phyloP scores from a whole-genome alignment of 2,888 invertebrate species.

The Ectemnius lituratus region DNA sequence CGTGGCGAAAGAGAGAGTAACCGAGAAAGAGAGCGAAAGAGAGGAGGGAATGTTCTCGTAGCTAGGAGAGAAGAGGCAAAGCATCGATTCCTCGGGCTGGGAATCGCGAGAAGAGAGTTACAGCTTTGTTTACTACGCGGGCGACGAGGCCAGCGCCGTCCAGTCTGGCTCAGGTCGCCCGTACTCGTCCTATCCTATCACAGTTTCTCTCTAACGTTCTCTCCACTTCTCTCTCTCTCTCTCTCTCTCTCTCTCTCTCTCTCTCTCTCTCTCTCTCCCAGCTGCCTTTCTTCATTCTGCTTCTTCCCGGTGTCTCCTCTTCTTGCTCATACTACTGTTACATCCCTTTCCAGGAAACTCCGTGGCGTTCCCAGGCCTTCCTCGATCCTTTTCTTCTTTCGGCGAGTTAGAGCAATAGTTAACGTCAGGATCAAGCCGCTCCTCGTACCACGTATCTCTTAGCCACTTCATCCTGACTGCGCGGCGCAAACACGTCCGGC shows the following conservation, averaged over 20 bases:
- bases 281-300: background rate
- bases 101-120: constrained; percentile 73
- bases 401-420: constrained; percentile 42
- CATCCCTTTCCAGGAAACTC: constrained; percentile 10
- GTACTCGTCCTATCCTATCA: constrained; percentile 23
- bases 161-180: constrained; percentile 72
- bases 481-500: constrained; percentile 50
- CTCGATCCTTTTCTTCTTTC: constrained; percentile 13
- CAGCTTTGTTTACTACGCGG: constrained; percentile 77
- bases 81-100: constrained; percentile 76
- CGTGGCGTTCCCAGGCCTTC: constrained; percentile 5
- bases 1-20: constrained; percentile 42
- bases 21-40: constrained; percentile 9
- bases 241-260: too few species aligned
- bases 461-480: constrained; percentile 42
- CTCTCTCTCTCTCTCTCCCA: too few species aligned
- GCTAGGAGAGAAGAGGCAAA: constrained; percentile 28
- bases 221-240: background rate
- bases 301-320: constrained; percentile 45
- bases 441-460: constrained; percentile 39
- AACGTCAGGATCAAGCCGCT: constrained; percentile 53
- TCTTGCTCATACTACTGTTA: constrained; percentile 41
- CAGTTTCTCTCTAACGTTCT: background rate
- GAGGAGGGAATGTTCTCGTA: too few species aligned
- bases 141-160: constrained; percentile 75